Conservation (phyloP, 2,113 vertebrate genomes). For the Mionectes macconnelli region DNA sequence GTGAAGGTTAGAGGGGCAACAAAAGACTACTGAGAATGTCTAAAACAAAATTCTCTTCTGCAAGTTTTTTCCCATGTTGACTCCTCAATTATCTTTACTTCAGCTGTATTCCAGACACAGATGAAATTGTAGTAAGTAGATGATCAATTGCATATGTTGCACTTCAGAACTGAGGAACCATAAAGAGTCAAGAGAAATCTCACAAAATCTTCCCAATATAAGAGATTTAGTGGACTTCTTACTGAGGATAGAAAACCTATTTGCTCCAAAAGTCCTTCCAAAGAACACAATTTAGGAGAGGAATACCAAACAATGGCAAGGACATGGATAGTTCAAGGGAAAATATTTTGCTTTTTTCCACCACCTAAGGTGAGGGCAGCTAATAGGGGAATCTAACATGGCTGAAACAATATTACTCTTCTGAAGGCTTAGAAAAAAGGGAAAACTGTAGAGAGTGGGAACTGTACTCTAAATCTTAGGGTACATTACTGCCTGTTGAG, state of each 20-base stretch:
- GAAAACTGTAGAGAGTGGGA: neutral
- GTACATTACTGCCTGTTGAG: neutral
- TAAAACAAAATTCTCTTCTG: neutral
- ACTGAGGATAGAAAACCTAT: slow-evolving; percentile 29
- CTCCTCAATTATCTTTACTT: neutral
- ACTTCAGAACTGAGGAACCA: slow-evolving; percentile 11
- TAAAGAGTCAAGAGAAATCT: neutral
- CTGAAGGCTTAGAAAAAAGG: neutral
- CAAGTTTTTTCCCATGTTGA: neutral
- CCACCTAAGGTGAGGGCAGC: neutral
- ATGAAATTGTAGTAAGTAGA: neutral
- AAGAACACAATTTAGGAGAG: slow-evolving; percentile 11
- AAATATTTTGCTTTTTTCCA: neutral
- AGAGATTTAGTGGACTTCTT: neutral
- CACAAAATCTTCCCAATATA: neutral
- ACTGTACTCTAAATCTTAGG: neutral
- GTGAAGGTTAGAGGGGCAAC: neutral
- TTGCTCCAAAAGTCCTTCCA: slow-evolving; percentile 1
- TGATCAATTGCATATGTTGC: neutral
- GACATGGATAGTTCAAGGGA: neutral
- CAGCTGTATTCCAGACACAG: neutral
- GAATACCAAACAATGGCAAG: neutral
- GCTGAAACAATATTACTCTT: neutral
- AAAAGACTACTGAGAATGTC: neutral
- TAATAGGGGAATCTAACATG: neutral